A percentile compares a stretch with the other conserved stretches of the same genome.
Evolutionary conservation across 2,113 vertebrate genomes (phyloP).

Genomic region (Cinclus cinclus): DNA sequence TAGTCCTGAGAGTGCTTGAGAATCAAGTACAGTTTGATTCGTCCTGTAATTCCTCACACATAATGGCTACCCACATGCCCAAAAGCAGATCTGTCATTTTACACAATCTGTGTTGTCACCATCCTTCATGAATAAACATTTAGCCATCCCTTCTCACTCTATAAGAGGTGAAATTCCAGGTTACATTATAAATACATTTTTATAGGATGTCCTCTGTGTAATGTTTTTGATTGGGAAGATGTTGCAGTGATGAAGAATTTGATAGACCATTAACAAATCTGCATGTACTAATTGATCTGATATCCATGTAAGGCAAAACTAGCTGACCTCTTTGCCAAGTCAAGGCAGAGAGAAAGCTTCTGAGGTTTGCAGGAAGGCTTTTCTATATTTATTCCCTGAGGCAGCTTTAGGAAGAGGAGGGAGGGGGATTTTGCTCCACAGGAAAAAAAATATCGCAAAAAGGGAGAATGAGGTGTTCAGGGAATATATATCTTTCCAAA

Average conservation of each 20-base stretch:
- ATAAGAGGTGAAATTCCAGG: not conserved
- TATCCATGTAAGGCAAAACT: not conserved
- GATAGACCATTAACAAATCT: not conserved
- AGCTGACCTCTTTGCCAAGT: not conserved
- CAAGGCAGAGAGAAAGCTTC: not conserved
- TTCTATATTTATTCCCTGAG: not conserved
- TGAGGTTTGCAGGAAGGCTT: not conserved
- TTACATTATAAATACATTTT: not conserved
- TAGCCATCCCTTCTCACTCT: not conserved
- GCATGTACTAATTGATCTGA: not conserved
- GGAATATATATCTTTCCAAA: not conserved
- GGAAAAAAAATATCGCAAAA: not conserved
- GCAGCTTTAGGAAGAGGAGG: not conserved
- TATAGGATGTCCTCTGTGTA: not conserved
- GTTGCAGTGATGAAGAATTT: not conserved
- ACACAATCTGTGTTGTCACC: not conserved
- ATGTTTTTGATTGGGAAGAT: not conserved
- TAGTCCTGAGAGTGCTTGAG: not conserved
- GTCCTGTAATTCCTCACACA: not conserved
- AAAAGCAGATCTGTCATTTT: not conserved
- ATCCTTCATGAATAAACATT: not conserved
- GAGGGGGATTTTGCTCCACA: not conserved
- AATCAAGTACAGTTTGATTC: not conserved
- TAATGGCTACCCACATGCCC: accelerated
- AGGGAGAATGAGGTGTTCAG: not conserved